Percentiles rank a stretch among this genome's conserved stretches.
These are phyloP conservation scores for Sinocyclocheilus grahami DNA, from an alignment of 2,113 vertebrate species.

Conservation along the genomic window DNA sequence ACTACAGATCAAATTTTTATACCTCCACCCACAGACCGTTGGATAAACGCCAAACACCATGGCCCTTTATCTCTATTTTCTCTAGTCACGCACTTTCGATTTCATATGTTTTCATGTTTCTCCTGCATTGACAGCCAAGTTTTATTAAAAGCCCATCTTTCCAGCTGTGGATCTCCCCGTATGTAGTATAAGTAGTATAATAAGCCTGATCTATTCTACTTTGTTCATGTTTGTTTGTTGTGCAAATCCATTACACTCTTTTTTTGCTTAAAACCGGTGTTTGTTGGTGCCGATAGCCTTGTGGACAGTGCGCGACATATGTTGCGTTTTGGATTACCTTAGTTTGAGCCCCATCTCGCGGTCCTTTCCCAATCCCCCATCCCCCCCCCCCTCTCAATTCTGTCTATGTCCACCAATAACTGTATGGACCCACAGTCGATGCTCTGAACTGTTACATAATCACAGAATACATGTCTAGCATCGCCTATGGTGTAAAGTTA, in stretches of 20 bases:
- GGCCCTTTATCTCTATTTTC: neutral
- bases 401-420: neutral
- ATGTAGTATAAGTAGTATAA: neutral
- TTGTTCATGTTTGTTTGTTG: neutral
- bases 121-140: neutral
- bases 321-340: no score
- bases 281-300: no score
- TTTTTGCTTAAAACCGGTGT: no score
- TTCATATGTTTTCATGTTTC: neutral
- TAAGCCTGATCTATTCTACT: neutral
- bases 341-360: no score
- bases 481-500: constrained; percentile 1
- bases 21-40: neutral
- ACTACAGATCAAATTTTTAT: neutral
- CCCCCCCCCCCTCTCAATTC: neutral
- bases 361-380: no score
- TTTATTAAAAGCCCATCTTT: no score
- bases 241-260: neutral
- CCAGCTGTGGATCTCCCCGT: neutral
- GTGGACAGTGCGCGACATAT: no score
- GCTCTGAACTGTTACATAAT: neutral
- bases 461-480: neutral
- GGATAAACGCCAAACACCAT: neutral
- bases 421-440: neutral
- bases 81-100: neutral